Base-by-base conservation (phyloP, 2,888 invertebrate genomes). In the Latrodectus elegans region DNA sequence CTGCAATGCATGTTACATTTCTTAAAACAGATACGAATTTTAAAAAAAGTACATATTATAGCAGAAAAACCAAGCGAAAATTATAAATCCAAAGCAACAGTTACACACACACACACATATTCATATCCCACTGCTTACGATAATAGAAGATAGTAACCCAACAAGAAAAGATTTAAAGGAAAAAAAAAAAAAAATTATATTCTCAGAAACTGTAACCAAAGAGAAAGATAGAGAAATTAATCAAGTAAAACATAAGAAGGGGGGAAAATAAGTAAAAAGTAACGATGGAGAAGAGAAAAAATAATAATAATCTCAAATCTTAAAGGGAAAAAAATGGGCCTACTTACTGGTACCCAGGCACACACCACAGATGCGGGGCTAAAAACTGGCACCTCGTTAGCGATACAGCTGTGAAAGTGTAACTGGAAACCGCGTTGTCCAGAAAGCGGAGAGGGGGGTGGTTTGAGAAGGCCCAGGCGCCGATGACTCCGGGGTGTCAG, bases 381-480 rank as follows among this genome's bases (percentile, higher is more conserved):
- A 87, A 82, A 78, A 87, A 82, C 77, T 79, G 78, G 77, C 83
- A 84, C 88, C 88, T 88, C 88, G 88, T 88, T 88, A 88, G 88
- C 88, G 76, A 70, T 75, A 75, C 83, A 83, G 83, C 83, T 83
- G 88, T 72, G 70, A 78, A 87, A 77, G 87, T 86, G 83, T 75
- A 83, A 88, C 79, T 15, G 14, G 88, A 88, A 79, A 83, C 65
- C 86, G 75, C 76, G 55, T 49, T 81, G 86, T 86, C 86, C 86
- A 85, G 79, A 76, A 60, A 77, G 70, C 67, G 60, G 60, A 38
- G 38, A 38, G 60, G 60, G 60, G 12, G 60, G 60, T 15, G 60
- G 75, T 76, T 80, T 86, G 86, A 86, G 52, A 80, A 80, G 86
- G 74, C 64, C 86, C 86, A 86, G 86, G 86, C 86, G 86, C 86